Conservation (phyloP, 2,888 invertebrate species). For the Macropis europaea region DNA sequence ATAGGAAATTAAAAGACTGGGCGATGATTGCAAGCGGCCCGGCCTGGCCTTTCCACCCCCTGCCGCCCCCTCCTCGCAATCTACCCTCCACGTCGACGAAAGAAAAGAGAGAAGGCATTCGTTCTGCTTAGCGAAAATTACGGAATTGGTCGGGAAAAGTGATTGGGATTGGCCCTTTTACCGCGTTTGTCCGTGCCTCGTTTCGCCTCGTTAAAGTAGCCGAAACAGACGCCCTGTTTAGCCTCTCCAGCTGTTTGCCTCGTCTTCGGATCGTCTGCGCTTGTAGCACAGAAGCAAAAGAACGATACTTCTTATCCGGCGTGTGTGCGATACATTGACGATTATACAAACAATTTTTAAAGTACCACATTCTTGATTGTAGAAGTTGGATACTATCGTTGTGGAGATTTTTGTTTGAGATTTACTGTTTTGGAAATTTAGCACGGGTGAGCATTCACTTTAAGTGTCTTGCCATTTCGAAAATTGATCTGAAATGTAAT, state of each 20-base stretch:
- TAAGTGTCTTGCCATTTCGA: no score
- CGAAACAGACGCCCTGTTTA: conserved; percentile 69
- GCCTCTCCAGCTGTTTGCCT: conserved; percentile 30
- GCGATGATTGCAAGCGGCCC: conserved; percentile 76
- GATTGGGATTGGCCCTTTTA: conserved; percentile 75
- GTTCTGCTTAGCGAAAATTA: conserved; percentile 76
- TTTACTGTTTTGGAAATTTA: no score
- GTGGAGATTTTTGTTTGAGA: no score
- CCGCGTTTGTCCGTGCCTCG: conserved; percentile 55
- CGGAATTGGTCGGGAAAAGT: conserved; percentile 74
- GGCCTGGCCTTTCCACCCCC: conserved; percentile 51
- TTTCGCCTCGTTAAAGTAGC: conserved; percentile 69
- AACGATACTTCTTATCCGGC: no score
- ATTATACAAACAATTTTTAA: no score
- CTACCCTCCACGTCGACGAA: conserved; percentile 20
- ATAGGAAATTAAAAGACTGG: conserved; percentile 80
- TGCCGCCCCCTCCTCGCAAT: conserved; percentile 24
- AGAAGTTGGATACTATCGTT: no score
- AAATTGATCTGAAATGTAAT: no score
- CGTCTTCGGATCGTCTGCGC: conserved; percentile 1
- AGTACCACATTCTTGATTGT: no score
- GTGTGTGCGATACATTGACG: no score
- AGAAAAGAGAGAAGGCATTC: conserved; percentile 69
- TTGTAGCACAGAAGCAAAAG: background rate
- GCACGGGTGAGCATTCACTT: no score